Conservation (phyloP, 1,140 invertebrate species). For the Tribolium castaneum region DNA sequence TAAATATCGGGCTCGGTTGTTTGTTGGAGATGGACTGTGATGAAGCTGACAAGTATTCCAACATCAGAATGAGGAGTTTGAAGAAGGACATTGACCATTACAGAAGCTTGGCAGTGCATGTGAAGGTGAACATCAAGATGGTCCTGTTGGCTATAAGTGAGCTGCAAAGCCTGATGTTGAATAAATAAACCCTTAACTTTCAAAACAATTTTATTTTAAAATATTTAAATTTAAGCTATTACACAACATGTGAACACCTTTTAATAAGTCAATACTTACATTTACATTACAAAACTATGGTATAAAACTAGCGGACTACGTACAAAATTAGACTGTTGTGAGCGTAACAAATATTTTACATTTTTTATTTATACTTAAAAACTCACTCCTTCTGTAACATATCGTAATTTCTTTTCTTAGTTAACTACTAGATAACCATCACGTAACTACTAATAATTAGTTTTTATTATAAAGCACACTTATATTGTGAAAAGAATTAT, state of each 20-base stretch:
- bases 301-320: slow-evolving; percentile 57
- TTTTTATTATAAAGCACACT: slow-evolving; percentile 38
- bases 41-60: slow-evolving; percentile 60
- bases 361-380: slow-evolving; percentile 43
- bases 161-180: slow-evolving; percentile 49
- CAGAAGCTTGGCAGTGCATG: slow-evolving; percentile 58
- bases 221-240: slow-evolving; percentile 50
- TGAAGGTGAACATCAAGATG: slow-evolving; percentile 62
- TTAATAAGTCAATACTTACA: slow-evolving; percentile 44
- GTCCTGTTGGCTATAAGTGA: slow-evolving; percentile 60
- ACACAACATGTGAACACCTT: slow-evolving; percentile 52
- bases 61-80: slow-evolving; percentile 58
- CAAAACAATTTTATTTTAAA: slow-evolving; percentile 51
- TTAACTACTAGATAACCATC: slow-evolving; percentile 31
- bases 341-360: slow-evolving; percentile 55
- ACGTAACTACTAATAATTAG: slow-evolving; percentile 35
- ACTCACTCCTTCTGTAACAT: slow-evolving; percentile 44
- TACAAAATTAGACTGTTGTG: slow-evolving; percentile 59
- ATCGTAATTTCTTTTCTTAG: slow-evolving; percentile 36
- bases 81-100: slow-evolving; percentile 60
- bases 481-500: slow-evolving; percentile 43
- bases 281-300: slow-evolving; percentile 51
- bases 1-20: slow-evolving; percentile 59
- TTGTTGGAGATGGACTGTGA: slow-evolving; percentile 59
- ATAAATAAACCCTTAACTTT: slow-evolving; percentile 41